These are phyloP conservation scores for Anthophora plumipes DNA, from an alignment of 2,888 invertebrate species.

Conservation along the genomic window DNA sequence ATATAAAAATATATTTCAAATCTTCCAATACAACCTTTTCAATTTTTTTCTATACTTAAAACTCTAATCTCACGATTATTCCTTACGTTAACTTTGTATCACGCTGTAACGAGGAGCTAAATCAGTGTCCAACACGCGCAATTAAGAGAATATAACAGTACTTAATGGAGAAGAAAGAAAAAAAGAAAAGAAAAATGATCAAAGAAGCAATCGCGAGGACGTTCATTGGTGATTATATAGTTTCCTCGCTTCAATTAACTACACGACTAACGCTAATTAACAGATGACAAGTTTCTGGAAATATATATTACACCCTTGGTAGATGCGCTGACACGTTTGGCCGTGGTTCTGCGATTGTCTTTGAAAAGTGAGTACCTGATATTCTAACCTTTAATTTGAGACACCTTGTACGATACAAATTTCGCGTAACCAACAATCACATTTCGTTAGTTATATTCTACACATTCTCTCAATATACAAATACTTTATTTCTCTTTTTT, in stretches of 20 bases:
- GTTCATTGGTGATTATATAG: constrained; percentile 5
- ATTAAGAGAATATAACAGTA: constrained; percentile 6
- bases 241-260: constrained; percentile 32
- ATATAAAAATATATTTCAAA: too few relatives aligned
- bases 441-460: background rate
- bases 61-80: too few relatives aligned
- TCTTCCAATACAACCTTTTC: too few relatives aligned
- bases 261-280: constrained; percentile 74
- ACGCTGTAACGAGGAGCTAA: background rate
- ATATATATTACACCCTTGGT: constrained; percentile 88
- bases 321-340: constrained; percentile 87
- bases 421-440: background rate
- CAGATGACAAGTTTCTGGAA: constrained; percentile 85
- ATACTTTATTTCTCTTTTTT: too few relatives aligned
- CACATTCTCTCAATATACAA: background rate
- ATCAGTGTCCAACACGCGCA: background rate
- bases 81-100: background rate
- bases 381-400: background rate
- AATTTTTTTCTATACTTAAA: too few relatives aligned
- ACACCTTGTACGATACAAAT: background rate
- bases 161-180: too few relatives aligned
- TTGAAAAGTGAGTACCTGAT: constrained; percentile 88
- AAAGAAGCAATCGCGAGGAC: constrained; percentile 10
- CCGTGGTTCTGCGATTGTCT: constrained; percentile 88
- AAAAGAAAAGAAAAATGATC: too few relatives aligned